These are phyloP conservation scores for Echinarachnius parma DNA, from an alignment of 53 echinoderm and acorn worm genomes.

Conservation along the genomic window DNA sequence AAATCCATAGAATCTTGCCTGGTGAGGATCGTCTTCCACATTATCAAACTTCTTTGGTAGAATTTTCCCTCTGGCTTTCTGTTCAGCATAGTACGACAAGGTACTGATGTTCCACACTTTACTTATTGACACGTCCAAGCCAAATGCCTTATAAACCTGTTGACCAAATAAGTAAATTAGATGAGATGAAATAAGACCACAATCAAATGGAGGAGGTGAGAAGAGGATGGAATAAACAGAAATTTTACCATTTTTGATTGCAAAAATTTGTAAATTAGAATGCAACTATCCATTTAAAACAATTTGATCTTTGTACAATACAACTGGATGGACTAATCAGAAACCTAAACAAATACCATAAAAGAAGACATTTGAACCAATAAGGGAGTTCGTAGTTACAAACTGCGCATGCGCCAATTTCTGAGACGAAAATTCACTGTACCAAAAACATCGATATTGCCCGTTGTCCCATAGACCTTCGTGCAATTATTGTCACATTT, in stretches of 20 bases:
- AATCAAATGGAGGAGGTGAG: too few species aligned
- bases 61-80: slow-evolving; percentile 52
- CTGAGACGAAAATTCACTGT: too few species aligned
- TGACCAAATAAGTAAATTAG: background rate
- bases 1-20: too few species aligned
- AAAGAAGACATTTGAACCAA: background rate
- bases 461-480: too few species aligned
- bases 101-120: slow-evolving; percentile 79
- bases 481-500: too few species aligned
- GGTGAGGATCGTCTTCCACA: slow-evolving; percentile 78
- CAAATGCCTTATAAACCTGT: slow-evolving; percentile 79
- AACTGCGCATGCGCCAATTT: background rate
- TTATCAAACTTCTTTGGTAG: slow-evolving; percentile 71
- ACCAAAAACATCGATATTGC: background rate
- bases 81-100: slow-evolving; percentile 74
- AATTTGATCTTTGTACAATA: background rate
- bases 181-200: too few species aligned
- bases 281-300: background rate
- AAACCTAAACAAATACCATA: background rate
- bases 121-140: slow-evolving; percentile 63
- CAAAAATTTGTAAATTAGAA: too few species aligned
- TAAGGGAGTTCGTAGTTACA: too few species aligned
- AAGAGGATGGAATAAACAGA: background rate
- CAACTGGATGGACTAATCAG: background rate
- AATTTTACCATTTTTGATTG: too few species aligned